Evolutionary conservation across 1,140 invertebrate species (phyloP).

Genomic region (Bombus ignitus): DNA sequence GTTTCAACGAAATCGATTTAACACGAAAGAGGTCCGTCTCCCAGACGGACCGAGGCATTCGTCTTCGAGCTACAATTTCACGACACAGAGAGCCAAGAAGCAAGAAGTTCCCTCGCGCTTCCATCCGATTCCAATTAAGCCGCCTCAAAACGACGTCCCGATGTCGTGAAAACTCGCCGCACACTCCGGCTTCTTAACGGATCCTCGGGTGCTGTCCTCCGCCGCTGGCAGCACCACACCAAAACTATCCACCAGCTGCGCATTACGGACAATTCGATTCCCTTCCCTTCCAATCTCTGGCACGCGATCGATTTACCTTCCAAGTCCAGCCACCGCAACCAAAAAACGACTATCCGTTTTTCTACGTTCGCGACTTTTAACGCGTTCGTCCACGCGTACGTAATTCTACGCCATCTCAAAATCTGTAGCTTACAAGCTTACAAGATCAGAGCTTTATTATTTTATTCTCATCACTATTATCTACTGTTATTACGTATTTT

Average conservation of each 20-base stretch:
- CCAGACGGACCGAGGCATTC: conserved; percentile 29
- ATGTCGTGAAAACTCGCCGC: conserved; percentile 14
- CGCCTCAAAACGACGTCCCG: conserved; percentile 31
- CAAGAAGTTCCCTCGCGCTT: conserved; percentile 32
- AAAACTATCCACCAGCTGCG: not conserved
- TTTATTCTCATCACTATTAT: too few relatives aligned
- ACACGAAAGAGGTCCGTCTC: conserved; percentile 30
- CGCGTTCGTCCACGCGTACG: too few relatives aligned
- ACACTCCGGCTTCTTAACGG: not conserved
- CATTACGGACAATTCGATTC: conserved; percentile 35
- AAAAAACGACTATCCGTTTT: not conserved
- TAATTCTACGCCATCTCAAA: too few relatives aligned
- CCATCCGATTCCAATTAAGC: conserved; percentile 61
- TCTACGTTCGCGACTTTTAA: not conserved
- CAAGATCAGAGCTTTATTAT: too few relatives aligned
- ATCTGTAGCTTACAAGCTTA: too few relatives aligned
- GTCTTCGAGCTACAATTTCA: conserved; percentile 46
- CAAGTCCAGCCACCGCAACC: not conserved
- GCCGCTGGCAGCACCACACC: not conserved
- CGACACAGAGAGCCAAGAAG: conserved; percentile 28
- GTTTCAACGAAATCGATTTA: conserved; percentile 53
- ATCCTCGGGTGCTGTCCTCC: not conserved
- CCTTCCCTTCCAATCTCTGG: not conserved
- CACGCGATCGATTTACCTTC: not conserved
- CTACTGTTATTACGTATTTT: too few relatives aligned